Evolutionary conservation across 2,797 vertebrate genomes (phyloP).

Genomic region (Muscicapa striata): DNA sequence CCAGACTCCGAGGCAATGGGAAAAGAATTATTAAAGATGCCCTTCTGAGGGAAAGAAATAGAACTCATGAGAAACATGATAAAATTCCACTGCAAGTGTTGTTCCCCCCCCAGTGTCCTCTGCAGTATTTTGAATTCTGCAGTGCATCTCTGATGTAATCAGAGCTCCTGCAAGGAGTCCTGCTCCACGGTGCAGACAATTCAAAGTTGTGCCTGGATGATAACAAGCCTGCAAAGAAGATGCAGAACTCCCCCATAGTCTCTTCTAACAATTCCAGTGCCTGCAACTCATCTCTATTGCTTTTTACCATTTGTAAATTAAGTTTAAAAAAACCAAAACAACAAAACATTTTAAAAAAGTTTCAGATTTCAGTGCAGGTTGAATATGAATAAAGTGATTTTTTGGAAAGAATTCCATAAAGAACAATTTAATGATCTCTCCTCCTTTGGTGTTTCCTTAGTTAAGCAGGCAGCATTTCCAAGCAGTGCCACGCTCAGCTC

Average conservation of each 20-base stretch:
- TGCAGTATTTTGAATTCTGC: conserved; percentile 75
- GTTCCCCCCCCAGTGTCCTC: conserved; percentile 46
- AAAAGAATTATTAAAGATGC: conserved; percentile 36
- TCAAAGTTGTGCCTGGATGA: conserved; percentile 51
- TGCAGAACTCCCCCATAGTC: not conserved
- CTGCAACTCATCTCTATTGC: not conserved
- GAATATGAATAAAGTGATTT: not conserved
- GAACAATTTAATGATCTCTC: not conserved
- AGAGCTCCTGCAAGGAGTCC: conserved; percentile 63
- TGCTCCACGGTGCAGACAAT: conserved; percentile 56
- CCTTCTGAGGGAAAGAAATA: conserved; percentile 18
- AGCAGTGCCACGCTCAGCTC: not conserved
- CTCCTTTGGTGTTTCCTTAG: not conserved
- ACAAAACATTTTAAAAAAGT: not conserved
- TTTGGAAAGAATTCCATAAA: not conserved
- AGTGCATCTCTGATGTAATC: conserved; percentile 76
- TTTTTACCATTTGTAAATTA: not conserved
- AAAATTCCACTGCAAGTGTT: conserved; percentile 45
- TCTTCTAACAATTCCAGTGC: not conserved
- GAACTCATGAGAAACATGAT: conserved; percentile 38
- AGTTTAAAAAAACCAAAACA: not conserved
- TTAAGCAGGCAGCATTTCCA: not conserved
- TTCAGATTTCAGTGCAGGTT: not conserved
- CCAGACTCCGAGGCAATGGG: conserved; percentile 3
- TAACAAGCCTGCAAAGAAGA: conserved; percentile 5